A percentile compares a stretch with the other conserved stretches of the same genome.
Evolutionary conservation across 2,797 vertebrate species (phyloP).

Genomic region (Smutsia temminckii): DNA sequence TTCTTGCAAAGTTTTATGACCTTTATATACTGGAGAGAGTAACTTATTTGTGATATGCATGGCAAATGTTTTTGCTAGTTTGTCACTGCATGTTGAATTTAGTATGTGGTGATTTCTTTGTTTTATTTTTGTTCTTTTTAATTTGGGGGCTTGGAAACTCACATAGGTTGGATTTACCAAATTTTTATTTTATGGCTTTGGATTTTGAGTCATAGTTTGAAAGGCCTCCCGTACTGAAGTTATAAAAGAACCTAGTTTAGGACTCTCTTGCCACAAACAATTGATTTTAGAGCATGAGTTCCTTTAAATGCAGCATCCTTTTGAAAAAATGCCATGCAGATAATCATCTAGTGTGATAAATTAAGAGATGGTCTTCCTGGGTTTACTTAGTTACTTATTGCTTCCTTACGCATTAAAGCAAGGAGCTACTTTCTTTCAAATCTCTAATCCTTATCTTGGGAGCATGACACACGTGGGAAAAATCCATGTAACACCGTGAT

Average conservation of each 20-base stretch:
- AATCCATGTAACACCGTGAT: not conserved
- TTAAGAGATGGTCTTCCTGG: not conserved
- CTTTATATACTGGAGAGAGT: not conserved
- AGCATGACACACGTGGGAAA: constrained; percentile 37
- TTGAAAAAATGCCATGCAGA: not conserved
- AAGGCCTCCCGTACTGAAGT: not conserved
- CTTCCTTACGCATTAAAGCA: no score
- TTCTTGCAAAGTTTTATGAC: not conserved
- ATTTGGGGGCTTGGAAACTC: not conserved
- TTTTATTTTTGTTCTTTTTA: constrained; percentile 50
- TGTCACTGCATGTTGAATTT: not conserved
- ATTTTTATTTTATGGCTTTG: not conserved
- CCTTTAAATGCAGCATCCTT: not conserved
- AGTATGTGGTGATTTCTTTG: not conserved
- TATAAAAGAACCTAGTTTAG: not conserved
- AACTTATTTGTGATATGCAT: not conserved
- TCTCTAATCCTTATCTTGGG: constrained; percentile 69
- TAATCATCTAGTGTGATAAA: not conserved
- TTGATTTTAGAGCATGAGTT: not conserved
- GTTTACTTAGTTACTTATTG: no score
- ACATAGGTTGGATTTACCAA: not conserved
- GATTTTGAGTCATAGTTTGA: constrained; percentile 3
- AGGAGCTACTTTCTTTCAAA: not conserved
- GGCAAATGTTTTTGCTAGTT: not conserved
- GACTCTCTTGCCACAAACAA: not conserved